phyloP scores from a whole-genome alignment of 2,797 vertebrate species.

The Typhlichthys eigenmanni region DNA sequence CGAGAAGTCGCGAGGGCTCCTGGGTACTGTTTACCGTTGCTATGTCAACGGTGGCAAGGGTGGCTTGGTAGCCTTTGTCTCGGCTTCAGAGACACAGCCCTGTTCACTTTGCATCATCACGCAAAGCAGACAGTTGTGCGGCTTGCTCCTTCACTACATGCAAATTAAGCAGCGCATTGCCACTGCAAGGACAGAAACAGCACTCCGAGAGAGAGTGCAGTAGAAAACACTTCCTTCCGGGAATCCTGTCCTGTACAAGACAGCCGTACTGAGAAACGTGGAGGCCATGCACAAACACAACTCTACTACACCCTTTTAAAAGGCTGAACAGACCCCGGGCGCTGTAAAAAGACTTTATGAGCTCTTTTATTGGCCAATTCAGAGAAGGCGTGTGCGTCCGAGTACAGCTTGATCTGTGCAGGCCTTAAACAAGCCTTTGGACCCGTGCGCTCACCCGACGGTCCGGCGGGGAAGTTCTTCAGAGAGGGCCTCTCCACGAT shows the following conservation, averaged over 20 bases:
- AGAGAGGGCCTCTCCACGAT: conserved; percentile 96
- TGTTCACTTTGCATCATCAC: conserved; percentile 31
- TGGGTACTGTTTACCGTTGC: too few relatives aligned
- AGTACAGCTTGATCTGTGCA: conserved; percentile 23
- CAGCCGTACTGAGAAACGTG: background rate
- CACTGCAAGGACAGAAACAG: conserved; percentile 29
- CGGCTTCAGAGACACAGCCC: conserved; percentile 32
- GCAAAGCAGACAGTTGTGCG: conserved; percentile 53
- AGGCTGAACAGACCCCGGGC: conserved; percentile 39
- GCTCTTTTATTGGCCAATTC: conserved; percentile 58
- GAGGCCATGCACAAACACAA: conserved; percentile 24
- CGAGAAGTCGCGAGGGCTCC: too few relatives aligned
- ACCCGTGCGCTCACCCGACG: conserved; percentile 80
- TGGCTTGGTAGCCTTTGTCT: conserved; percentile 40
- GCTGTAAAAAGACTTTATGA: conserved; percentile 60
- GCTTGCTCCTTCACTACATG: conserved; percentile 53
- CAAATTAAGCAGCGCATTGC: conserved; percentile 44
- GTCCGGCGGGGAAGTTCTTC: conserved; percentile 95
- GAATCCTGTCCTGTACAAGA: conserved; percentile 17
- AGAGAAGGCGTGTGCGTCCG: conserved; percentile 29
- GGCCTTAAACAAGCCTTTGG: conserved; percentile 15
- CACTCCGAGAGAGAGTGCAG: background rate
- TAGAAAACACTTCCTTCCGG: background rate
- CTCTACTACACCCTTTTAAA: conserved; percentile 47
- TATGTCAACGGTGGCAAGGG: conserved; percentile 11